A percentile compares a stretch with the other conserved stretches of the same genome.
These are phyloP conservation scores for Pygocentrus nattereri DNA, from an alignment of 2,797 vertebrate species.

Conservation along the genomic window DNA sequence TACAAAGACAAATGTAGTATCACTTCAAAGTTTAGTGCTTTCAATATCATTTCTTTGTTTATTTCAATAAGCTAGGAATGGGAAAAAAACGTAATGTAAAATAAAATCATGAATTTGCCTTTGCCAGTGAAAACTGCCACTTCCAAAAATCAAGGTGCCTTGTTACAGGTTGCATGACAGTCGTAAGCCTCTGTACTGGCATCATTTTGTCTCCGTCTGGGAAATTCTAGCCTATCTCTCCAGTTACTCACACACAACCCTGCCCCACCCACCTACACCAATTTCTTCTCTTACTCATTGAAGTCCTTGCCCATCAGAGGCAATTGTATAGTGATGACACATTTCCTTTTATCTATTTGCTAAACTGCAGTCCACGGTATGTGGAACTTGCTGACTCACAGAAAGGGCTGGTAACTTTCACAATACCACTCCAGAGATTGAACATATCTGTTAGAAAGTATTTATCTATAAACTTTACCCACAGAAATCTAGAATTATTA, in stretches of 20 bases:
- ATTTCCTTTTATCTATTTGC: slow-evolving; percentile 5
- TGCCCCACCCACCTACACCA: background rate
- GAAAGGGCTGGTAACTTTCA: background rate
- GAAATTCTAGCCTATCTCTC: background rate
- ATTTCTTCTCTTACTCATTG: background rate
- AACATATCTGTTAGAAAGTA: background rate
- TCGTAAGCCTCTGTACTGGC: background rate
- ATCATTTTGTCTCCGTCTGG: background rate
- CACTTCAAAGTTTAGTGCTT: no score
- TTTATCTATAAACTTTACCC: background rate
- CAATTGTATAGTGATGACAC: slow-evolving; percentile 17
- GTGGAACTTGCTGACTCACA: background rate
- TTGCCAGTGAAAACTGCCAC: no score
- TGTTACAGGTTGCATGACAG: background rate
- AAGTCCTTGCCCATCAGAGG: background rate
- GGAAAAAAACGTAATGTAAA: no score
- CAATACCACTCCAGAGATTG: background rate
- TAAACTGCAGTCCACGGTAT: slow-evolving; percentile 14
- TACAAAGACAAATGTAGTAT: no score
- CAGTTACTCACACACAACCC: no score
- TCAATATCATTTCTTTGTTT: no score
- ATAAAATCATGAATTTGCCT: no score
- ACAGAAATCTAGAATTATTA: background rate
- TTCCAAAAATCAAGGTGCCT: background rate
- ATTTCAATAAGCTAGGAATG: no score